A percentile compares a stretch with the other conserved stretches of the same genome.
These are phyloP conservation scores for Mormyrops boulengeri DNA, from an alignment of 2,797 vertebrate species.

Conservation along the genomic window DNA sequence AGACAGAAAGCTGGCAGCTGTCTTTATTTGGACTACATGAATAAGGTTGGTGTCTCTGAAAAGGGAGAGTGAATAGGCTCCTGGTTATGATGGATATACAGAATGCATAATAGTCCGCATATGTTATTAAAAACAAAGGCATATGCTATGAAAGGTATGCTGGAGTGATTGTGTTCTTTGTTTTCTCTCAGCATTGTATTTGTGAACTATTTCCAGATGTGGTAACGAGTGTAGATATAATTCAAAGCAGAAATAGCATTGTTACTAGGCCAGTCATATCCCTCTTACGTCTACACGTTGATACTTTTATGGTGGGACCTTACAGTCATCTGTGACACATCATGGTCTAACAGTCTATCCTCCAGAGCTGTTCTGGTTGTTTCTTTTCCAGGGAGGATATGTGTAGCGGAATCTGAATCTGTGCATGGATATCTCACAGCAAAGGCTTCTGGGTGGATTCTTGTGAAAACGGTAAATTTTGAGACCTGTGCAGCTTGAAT, in stretches of 20 bases:
- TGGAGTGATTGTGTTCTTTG: background rate
- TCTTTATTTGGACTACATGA: background rate
- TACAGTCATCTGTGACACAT: background rate
- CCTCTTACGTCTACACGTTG: background rate
- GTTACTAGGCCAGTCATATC: background rate
- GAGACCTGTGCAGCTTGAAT: background rate
- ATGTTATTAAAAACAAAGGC: background rate
- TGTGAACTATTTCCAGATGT: constrained; percentile 8
- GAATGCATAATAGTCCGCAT: background rate
- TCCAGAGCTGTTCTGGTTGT: background rate
- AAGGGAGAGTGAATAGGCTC: background rate
- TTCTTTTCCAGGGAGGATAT: too few relatives aligned
- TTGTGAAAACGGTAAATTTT: background rate
- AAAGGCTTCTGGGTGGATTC: background rate
- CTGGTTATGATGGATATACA: background rate
- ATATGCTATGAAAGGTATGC: background rate
- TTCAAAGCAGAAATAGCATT: background rate
- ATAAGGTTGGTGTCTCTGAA: background rate
- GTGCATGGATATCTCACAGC: background rate
- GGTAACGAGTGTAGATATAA: background rate
- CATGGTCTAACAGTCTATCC: background rate
- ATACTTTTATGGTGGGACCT: background rate
- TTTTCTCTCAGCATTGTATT: background rate
- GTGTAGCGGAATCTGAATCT: background rate
- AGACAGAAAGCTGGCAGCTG: background rate